Evolutionary conservation across 2,888 invertebrate genomes (phyloP).

Genomic region (Maniola hyperantus): DNA sequence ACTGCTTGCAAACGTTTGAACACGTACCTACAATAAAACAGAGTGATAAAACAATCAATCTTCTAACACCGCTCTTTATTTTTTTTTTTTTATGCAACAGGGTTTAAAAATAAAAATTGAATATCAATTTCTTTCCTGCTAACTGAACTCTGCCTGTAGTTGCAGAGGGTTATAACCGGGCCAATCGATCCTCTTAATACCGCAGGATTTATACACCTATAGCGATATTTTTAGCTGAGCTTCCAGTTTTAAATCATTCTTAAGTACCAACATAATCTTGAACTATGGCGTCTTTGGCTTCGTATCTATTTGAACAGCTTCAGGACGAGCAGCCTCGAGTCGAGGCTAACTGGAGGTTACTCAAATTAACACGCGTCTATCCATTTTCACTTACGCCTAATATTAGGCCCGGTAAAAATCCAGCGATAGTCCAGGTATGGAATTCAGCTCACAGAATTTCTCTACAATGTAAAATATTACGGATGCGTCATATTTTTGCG

Average conservation of each 20-base stretch:
- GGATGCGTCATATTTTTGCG: too few relatives aligned
- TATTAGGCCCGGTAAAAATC: too few relatives aligned
- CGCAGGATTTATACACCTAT: conserved; percentile 6
- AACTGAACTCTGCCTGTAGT: background rate
- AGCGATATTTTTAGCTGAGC: conserved; percentile 4
- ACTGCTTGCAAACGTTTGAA: too few relatives aligned
- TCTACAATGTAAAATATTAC: too few relatives aligned
- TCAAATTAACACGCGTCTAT: background rate
- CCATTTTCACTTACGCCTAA: too few relatives aligned
- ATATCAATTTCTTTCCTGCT: background rate
- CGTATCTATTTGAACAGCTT: background rate
- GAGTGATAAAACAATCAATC: too few relatives aligned
- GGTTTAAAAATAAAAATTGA: background rate
- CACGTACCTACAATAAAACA: too few relatives aligned
- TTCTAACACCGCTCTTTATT: too few relatives aligned
- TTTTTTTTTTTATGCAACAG: background rate
- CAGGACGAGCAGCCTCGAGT: background rate
- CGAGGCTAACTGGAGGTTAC: background rate
- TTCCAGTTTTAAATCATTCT: conserved; percentile 6
- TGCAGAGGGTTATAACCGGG: background rate
- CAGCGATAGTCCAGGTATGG: too few relatives aligned
- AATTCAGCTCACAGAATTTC: too few relatives aligned
- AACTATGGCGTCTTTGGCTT: background rate
- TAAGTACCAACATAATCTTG: conserved; percentile 11
- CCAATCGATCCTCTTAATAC: conserved; percentile 6